Percentiles rank a stretch among this genome's conserved stretches.
Conservation (phyloP, 2,113 vertebrate genomes). For the Oxygymnocypris stewartii region DNA sequence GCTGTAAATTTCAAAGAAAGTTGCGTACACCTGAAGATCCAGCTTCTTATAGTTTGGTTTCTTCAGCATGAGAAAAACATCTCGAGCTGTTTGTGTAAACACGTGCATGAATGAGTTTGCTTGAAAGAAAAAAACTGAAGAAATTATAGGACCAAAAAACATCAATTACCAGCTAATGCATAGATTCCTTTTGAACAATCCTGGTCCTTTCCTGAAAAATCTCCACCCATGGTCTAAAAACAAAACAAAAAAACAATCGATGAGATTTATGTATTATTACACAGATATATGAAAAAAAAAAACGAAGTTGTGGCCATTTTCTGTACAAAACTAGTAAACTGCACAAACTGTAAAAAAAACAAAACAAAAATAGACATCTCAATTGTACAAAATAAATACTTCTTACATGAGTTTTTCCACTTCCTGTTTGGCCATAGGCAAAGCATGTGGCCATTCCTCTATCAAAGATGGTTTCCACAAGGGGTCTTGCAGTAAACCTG, state of each 20-base stretch:
- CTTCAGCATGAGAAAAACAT: slow-evolving; percentile 99
- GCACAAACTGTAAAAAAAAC: neutral
- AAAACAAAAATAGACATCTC: neutral
- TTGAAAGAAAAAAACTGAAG: neutral
- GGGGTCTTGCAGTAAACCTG: slow-evolving; percentile 95
- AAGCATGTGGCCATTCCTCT: slow-evolving; percentile 98
- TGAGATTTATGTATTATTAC: neutral
- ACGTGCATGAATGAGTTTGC: neutral
- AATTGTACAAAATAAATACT: neutral
- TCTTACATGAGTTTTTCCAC: slow-evolving; percentile 98
- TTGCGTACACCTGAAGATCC: slow-evolving; percentile 95
- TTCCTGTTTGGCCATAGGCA: slow-evolving; percentile 97
- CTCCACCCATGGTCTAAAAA: slow-evolving; percentile 97
- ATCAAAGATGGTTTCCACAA: slow-evolving; percentile 98
- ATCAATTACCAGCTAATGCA: slow-evolving; percentile 86
- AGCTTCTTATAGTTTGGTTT: slow-evolving; percentile 96
- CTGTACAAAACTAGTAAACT: neutral
- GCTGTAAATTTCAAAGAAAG: slow-evolving; percentile 99
- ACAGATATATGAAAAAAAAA: neutral
- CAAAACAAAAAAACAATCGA: too few species aligned
- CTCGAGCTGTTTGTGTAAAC: slow-evolving; percentile 79
- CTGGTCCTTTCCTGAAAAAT: slow-evolving; percentile 98
- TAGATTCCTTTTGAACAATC: slow-evolving; percentile 99
- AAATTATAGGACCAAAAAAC: neutral
- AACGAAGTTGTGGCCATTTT: neutral